Conservation (phyloP, 2,113 vertebrate species). For the Gymnocephalus cernua region DNA sequence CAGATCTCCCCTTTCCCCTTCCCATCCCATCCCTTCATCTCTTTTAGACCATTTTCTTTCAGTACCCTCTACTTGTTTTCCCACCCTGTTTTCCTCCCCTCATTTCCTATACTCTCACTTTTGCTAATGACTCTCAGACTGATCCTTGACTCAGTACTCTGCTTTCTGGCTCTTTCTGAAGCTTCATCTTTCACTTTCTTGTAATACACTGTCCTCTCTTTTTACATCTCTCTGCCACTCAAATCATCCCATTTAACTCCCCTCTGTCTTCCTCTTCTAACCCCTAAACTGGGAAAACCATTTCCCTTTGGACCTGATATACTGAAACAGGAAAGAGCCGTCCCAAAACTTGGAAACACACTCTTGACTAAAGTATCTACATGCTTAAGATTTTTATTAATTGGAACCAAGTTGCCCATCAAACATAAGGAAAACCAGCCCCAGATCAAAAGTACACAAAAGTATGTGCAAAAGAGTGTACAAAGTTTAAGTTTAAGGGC, state of each 20-base stretch:
- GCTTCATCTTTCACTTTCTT: background rate
- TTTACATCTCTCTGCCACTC: background rate
- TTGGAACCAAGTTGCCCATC: background rate
- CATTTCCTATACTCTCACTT: conserved; percentile 5
- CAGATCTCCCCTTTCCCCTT: conserved; percentile 18
- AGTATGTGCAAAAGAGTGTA: background rate
- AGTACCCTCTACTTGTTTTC: conserved; percentile 1
- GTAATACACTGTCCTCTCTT: background rate
- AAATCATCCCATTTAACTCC: conserved; percentile 20
- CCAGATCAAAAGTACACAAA: background rate
- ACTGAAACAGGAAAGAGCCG: background rate
- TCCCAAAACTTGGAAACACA: background rate
- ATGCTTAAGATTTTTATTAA: background rate
- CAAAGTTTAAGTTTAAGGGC: too few relatives aligned
- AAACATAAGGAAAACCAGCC: background rate
- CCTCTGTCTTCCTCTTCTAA: conserved; percentile 11
- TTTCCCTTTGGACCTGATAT: background rate
- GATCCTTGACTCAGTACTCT: conserved; percentile 18
- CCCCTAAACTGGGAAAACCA: background rate
- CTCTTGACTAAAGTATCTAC: background rate
- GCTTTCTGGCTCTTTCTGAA: background rate
- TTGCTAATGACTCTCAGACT: conserved; percentile 3
- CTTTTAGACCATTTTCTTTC: conserved; percentile 16
- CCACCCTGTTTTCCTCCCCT: conserved; percentile 9
- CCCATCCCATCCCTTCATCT: conserved; percentile 18